Evolutionary conservation across 2,113 vertebrate species (phyloP).

Genomic region (Benitochromis conjunctus): DNA sequence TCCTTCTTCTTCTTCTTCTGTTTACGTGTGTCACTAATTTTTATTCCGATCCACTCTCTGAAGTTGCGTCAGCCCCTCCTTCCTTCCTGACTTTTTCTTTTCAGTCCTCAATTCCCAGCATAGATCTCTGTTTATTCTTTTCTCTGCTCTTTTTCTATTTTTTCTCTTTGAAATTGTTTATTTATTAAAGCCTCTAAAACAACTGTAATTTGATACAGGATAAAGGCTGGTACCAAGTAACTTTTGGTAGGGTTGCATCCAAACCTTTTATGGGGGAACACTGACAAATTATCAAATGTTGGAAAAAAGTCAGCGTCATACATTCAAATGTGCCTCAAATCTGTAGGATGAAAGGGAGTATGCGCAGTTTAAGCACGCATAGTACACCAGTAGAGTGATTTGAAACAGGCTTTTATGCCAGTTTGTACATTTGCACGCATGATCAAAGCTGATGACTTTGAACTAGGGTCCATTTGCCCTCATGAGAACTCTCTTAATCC

Average conservation of each 20-base stretch:
- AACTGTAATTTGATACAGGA: not conserved
- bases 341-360: conserved; percentile 29
- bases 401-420: conserved; percentile 19
- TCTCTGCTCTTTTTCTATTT: not conserved
- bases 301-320: conserved; percentile 8
- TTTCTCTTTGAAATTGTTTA: not conserved
- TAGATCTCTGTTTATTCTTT: not conserved
- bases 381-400: conserved; percentile 2
- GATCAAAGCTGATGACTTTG: conserved; percentile 47
- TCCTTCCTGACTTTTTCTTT: not conserved
- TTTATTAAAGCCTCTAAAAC: not conserved
- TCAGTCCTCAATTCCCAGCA: not conserved
- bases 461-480: conserved; percentile 62
- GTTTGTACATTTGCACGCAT: conserved; percentile 6
- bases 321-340: conserved; percentile 16
- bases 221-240: not conserved
- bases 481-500: conserved; percentile 58
- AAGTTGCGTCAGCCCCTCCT: not conserved
- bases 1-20: not conserved
- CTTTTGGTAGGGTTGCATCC: not conserved
- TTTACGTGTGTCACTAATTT: not conserved
- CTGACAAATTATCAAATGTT: conserved; percentile 1
- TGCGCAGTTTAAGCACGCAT: not conserved
- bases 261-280: conserved; percentile 7
- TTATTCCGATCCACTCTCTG: not conserved